Percentiles rank a stretch among this genome's conserved stretches.
Conservation (phyloP, 2,113 vertebrate genomes). For the Benitochromis conjunctus region DNA sequence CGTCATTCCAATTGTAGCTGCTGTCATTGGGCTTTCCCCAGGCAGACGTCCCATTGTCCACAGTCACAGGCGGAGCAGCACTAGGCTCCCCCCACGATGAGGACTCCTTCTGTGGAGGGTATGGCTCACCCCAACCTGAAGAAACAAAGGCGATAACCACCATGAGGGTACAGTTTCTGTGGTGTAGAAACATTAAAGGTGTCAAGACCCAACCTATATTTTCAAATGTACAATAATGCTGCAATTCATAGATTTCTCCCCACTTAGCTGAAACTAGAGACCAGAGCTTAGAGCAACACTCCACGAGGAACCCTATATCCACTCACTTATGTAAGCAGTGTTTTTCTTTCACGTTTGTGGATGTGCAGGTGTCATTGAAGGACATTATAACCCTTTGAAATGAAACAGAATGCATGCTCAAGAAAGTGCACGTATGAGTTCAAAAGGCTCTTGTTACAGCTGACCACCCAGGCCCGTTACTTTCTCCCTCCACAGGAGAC, state of each 20-base stretch:
- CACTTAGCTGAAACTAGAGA: not conserved
- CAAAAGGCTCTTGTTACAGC: constrained; percentile 55
- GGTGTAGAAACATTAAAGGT: not conserved
- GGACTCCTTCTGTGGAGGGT: constrained; percentile 68
- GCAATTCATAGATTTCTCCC: not conserved
- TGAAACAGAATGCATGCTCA: not conserved
- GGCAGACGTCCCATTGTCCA: constrained; percentile 94
- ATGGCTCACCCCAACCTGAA: constrained; percentile 87
- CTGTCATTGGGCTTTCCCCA: constrained; percentile 93
- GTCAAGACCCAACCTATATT: not conserved
- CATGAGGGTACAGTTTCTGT: not conserved
- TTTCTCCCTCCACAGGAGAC: constrained; percentile 40
- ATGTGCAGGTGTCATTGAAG: not conserved
- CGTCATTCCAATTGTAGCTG: constrained; percentile 80
- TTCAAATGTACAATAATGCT: not conserved
- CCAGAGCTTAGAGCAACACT: not conserved
- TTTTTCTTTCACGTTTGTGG: not conserved
- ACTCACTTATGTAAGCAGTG: constrained; percentile 16
- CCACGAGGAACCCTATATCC: not conserved
- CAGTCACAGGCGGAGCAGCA: constrained; percentile 78
- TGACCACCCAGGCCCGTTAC: constrained; percentile 35
- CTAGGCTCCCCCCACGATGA: constrained; percentile 80
- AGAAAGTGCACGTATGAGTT: not conserved
- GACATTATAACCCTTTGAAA: not conserved
- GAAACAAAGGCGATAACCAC: not conserved